These are phyloP conservation scores for Aurelia aurita complex sp. Pacific DNA, from an alignment of 30 jellyfish, hydroid and myxozoan species.

Conservation along the genomic window DNA sequence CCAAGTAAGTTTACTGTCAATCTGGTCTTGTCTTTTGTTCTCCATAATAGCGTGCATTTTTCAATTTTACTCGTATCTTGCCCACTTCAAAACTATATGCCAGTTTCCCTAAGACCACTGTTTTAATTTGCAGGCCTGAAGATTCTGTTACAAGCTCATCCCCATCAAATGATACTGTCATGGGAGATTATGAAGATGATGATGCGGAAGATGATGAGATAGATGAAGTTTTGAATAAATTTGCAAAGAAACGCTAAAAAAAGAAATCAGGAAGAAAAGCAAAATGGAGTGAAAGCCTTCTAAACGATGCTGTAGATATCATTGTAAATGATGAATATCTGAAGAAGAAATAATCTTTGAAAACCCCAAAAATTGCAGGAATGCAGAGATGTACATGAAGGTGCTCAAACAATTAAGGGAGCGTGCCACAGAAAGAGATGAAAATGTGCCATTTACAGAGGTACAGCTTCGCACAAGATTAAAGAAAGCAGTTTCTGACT, in stretches of 20 bases:
- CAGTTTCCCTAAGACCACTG: not conserved
- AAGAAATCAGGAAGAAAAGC: slow-evolving; percentile 25
- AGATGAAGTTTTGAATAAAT: not conserved
- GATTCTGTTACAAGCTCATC: slow-evolving; percentile 2
- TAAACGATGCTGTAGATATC: slow-evolving; percentile 23
- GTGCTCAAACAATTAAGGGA: slow-evolving; percentile 4
- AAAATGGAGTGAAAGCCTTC: slow-evolving; percentile 25
- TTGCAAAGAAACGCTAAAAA: not conserved
- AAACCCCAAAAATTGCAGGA: slow-evolving; percentile 28
- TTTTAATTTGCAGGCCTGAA: slow-evolving; percentile 1
- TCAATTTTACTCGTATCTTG: not conserved
- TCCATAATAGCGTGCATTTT: not conserved
- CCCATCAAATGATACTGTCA: not conserved
- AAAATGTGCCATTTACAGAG: slow-evolving; percentile 5
- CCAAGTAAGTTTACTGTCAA: too few species aligned
- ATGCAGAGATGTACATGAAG: slow-evolving; percentile 15
- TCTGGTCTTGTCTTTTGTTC: too few species aligned
- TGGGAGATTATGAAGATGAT: not conserved
- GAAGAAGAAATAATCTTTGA: slow-evolving; percentile 22
- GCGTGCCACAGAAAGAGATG: slow-evolving; percentile 37
- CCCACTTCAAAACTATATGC: not conserved
- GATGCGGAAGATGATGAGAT: slow-evolving; percentile 11
- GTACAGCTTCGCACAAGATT: slow-evolving; percentile 26
- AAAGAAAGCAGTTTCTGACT: slow-evolving; percentile 24
- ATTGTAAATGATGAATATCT: slow-evolving; percentile 12